These are phyloP conservation scores for Nyctibius bracteatus DNA, from an alignment of 2,113 vertebrate species.

Conservation along the genomic window DNA sequence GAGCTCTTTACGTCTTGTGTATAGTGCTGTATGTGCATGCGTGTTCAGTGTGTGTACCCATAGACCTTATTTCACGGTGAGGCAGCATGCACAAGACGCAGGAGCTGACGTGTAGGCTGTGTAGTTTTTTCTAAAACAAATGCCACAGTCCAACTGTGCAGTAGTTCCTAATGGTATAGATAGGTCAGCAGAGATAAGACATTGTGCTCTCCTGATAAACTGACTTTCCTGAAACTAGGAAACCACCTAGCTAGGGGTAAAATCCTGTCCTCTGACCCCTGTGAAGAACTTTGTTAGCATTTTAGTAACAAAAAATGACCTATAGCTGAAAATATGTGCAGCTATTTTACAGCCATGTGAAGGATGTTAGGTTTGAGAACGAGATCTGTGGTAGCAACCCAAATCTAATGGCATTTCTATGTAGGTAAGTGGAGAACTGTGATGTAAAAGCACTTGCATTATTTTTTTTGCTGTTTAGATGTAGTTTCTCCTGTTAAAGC, in stretches of 20 bases:
- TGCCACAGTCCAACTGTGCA: not conserved
- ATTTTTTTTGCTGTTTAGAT: not conserved
- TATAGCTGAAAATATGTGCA: not conserved
- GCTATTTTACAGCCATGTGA: not conserved
- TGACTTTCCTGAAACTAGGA: not conserved
- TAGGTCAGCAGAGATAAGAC: not conserved
- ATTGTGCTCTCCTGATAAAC: not conserved
- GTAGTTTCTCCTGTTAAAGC: not conserved
- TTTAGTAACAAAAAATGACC: not conserved
- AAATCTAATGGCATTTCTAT: not conserved
- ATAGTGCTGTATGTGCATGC: not conserved
- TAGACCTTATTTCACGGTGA: not conserved
- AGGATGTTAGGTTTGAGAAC: not conserved
- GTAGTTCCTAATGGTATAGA: no score
- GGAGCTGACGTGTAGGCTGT: not conserved
- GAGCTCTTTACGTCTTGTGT: not conserved
- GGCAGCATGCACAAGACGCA: not conserved
- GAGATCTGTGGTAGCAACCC: not conserved
- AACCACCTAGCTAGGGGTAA: not conserved
- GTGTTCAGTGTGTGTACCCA: not conserved
- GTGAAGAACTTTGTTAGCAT: not conserved
- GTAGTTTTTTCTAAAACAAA: not conserved
- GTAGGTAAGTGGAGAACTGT: not conserved
- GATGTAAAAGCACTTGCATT: not conserved
- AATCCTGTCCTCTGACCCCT: not conserved